Evolutionary conservation across 2,888 invertebrate species (phyloP).

Genomic region (Cephus rjabovi): DNA sequence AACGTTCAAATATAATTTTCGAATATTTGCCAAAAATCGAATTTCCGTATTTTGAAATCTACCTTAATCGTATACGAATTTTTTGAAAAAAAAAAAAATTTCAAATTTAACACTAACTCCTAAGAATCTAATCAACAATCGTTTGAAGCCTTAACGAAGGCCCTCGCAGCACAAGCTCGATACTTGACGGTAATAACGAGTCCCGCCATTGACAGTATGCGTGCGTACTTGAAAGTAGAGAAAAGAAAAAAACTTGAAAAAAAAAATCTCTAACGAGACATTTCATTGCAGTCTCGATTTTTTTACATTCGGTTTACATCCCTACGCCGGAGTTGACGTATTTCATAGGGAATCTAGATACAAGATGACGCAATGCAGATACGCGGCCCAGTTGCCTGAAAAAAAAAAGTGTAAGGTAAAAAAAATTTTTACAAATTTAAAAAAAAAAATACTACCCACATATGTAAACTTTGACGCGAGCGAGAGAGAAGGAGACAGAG

Average conservation of each 20-base stretch:
- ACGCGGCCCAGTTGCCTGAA: not conserved
- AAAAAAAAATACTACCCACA: too few relatives aligned
- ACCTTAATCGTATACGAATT: not conserved
- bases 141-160: slow-evolving; percentile 58
- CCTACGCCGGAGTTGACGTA: not conserved
- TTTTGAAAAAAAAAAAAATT: not conserved
- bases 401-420: too few relatives aligned
- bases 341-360: not conserved
- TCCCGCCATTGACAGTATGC: slow-evolving; percentile 49
- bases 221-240: not conserved
- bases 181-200: slow-evolving; percentile 55
- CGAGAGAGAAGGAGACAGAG: not conserved
- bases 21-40: not conserved
- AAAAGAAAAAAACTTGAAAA: not conserved
- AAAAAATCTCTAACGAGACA: not conserved
- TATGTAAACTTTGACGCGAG: not conserved
- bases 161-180: slow-evolving; percentile 51
- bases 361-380: not conserved
- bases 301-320: not conserved
- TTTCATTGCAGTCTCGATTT: not conserved
- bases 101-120: not conserved
- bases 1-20: not conserved
- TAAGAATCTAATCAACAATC: slow-evolving; percentile 57
- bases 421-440: too few relatives aligned
- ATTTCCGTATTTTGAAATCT: not conserved